These are phyloP conservation scores for Euspilapteryx auroguttella DNA, from an alignment of 2,888 invertebrate species.

Conservation along the genomic window DNA sequence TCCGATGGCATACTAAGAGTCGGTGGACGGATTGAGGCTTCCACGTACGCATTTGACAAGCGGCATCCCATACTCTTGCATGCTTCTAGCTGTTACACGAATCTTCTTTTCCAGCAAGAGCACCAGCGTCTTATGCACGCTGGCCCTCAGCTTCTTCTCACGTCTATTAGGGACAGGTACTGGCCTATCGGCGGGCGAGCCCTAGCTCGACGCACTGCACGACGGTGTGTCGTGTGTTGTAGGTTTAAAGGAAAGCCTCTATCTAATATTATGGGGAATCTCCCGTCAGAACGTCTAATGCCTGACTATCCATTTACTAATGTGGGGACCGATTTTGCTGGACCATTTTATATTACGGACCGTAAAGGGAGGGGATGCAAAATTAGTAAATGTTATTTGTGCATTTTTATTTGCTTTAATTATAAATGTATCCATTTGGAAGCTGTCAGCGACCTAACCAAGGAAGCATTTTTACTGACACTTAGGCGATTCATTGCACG, in stretches of 20 bases:
- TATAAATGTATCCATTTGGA: constrained; percentile 3
- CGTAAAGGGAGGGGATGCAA: too few relatives aligned
- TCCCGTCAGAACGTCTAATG: background rate
- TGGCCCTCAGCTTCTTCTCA: too few relatives aligned
- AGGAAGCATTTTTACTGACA: background rate
- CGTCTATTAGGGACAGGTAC: too few relatives aligned
- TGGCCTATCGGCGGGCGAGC: too few relatives aligned
- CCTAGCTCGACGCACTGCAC: too few relatives aligned
- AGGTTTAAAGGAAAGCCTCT: background rate
- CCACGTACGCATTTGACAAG: background rate
- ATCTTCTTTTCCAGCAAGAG: background rate
- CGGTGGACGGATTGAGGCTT: background rate
- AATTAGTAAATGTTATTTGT: too few relatives aligned
- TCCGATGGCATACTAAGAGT: background rate
- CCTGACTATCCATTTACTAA: constrained; percentile 1
- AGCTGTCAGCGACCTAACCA: too few relatives aligned
- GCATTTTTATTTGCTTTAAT: too few relatives aligned
- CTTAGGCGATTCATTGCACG: background rate
- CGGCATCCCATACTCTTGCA: background rate
- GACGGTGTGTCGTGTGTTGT: background rate
- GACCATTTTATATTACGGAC: too few relatives aligned
- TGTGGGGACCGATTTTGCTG: background rate
- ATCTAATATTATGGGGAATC: background rate
- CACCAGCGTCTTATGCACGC: background rate
- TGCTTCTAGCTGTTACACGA: background rate